Evolutionary conservation across 2,888 invertebrate genomes (phyloP).

Genomic region (Aphidoletes aphidimyza): DNA sequence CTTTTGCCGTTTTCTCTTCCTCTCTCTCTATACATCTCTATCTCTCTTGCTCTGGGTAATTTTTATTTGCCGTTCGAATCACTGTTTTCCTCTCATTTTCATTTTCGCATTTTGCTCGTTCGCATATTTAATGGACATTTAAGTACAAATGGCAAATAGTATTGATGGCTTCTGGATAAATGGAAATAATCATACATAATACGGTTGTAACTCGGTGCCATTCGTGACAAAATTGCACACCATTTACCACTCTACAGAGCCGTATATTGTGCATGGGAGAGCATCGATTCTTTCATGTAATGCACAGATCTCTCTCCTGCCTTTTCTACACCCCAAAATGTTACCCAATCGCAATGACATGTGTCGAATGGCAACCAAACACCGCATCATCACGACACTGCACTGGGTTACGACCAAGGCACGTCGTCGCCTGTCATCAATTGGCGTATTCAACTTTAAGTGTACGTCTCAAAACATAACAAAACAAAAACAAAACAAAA

Average conservation of each 20-base stretch:
- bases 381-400: too few relatives aligned
- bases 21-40: neutral
- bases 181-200: conserved; percentile 49
- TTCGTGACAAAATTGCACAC: conserved; percentile 37
- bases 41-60: neutral
- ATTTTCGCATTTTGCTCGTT: conserved; percentile 15
- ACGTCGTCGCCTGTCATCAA: too few relatives aligned
- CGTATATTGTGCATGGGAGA: neutral
- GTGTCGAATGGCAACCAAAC: too few relatives aligned
- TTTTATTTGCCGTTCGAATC: neutral
- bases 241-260: neutral
- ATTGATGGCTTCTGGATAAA: conserved; percentile 48
- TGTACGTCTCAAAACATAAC: too few relatives aligned
- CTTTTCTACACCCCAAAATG: too few relatives aligned
- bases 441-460: too few relatives aligned
- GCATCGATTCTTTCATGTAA: neutral
- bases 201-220: conserved; percentile 41
- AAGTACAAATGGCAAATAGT: conserved; percentile 51
- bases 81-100: neutral
- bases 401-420: too few relatives aligned
- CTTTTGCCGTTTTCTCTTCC: neutral
- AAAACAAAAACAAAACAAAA: too few relatives aligned
- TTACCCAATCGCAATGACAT: too few relatives aligned
- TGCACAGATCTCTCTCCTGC: neutral
- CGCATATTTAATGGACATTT: conserved; percentile 45